Percentiles rank a stretch among this genome's conserved stretches.
phyloP scores from a whole-genome alignment of 1,140 invertebrate genomes.

The Pseudoatta argentina region DNA sequence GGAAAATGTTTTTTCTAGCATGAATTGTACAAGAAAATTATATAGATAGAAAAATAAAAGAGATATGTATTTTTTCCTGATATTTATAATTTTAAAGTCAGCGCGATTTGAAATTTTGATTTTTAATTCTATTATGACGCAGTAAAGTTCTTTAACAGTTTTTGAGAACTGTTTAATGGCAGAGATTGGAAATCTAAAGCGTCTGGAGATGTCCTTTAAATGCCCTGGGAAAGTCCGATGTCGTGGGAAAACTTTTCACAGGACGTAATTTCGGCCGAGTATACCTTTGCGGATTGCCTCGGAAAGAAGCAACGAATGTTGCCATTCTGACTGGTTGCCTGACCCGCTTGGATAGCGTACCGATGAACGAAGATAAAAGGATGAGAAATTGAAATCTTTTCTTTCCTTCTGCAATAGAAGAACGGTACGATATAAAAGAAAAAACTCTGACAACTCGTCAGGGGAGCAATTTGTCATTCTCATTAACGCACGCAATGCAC shows the following conservation, averaged over 20 bases:
- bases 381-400: conserved; percentile 71
- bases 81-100: not conserved
- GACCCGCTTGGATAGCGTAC: conserved; percentile 65
- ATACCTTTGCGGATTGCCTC: conserved; percentile 11
- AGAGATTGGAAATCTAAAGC: not conserved
- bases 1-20: not conserved
- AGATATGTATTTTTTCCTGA: not conserved
- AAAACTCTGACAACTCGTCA: not conserved
- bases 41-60: not conserved
- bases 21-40: not conserved
- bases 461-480: conserved; percentile 13
- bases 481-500: not conserved
- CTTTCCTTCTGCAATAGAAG: not conserved
- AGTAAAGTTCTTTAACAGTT: not conserved
- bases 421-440: not conserved
- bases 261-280: conserved; percentile 62
- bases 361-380: conserved; percentile 65
- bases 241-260: conserved; percentile 23
- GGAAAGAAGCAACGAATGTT: conserved; percentile 46
- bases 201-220: not conserved
- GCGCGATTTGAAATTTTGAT: not conserved
- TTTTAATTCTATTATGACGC: not conserved
- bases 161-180: not conserved
- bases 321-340: conserved; percentile 67
- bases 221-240: not conserved